These are phyloP conservation scores for Astyanax mexicanus DNA, from an alignment of 2,797 vertebrate genomes.

Conservation along the genomic window DNA sequence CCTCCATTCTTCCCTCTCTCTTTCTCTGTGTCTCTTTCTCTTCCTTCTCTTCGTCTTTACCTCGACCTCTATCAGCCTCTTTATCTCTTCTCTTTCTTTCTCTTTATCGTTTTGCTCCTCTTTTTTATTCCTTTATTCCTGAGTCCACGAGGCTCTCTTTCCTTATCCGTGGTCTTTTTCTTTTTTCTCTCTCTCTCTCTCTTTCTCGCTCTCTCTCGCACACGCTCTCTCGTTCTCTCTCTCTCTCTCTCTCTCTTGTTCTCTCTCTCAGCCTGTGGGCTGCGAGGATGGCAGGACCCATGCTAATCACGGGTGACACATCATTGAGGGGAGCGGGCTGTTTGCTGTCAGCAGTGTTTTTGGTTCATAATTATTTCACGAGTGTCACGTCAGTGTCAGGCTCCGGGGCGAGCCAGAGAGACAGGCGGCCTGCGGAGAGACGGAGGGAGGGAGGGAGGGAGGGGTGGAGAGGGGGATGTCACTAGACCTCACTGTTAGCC, in stretches of 20 bases:
- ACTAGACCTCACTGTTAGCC: constrained; percentile 80
- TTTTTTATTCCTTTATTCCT: constrained; percentile 39
- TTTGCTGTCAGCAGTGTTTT: constrained; percentile 99
- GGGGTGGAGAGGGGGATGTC: constrained; percentile 70
- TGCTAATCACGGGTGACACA: constrained; percentile 98
- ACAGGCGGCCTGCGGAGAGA: constrained; percentile 82
- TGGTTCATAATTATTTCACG: constrained; percentile 99
- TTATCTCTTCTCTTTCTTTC: constrained; percentile 8
- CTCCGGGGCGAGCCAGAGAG: constrained; percentile 90
- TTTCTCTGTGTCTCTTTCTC: neutral
- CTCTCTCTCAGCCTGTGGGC: constrained; percentile 66
- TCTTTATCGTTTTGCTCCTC: constrained; percentile 30
- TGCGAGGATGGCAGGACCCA: constrained; percentile 72
- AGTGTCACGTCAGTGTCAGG: constrained; percentile 99
- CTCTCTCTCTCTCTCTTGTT: constrained; percentile 28
- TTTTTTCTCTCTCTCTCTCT: neutral
- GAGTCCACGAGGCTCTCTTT: neutral
- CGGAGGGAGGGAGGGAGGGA: constrained; percentile 43
- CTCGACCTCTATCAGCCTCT: neutral
- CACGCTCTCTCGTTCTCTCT: constrained; percentile 24
- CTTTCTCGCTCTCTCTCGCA: constrained; percentile 24
- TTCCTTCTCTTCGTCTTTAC: neutral
- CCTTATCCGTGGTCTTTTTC: constrained; percentile 26
- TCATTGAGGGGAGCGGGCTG: constrained; percentile 97
- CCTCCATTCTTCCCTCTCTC: constrained; percentile 13